Percentiles rank a stretch among this genome's conserved stretches.
These are phyloP conservation scores for Morpho achilles DNA, from an alignment of 2,888 invertebrate genomes.

Conservation along the genomic window DNA sequence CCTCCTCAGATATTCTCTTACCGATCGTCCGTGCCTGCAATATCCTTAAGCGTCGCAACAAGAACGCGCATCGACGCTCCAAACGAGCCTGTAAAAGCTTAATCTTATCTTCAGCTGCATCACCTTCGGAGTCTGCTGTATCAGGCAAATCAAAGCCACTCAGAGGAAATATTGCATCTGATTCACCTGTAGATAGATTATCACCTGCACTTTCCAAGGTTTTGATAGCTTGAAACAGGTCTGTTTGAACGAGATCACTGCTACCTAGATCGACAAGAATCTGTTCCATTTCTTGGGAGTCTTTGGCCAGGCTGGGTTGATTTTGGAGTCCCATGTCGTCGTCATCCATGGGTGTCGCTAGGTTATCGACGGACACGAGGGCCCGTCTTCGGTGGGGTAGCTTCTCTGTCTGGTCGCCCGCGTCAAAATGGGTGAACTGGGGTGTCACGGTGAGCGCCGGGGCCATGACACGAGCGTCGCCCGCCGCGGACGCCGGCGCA, in stretches of 20 bases:
- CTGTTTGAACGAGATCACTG: constrained; percentile 81
- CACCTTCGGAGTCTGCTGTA: constrained; percentile 69
- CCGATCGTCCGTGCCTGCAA: constrained; percentile 87
- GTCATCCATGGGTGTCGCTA: constrained; percentile 78
- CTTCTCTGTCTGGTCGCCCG: constrained; percentile 46
- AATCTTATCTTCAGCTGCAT: constrained; percentile 73
- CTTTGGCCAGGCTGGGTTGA: constrained; percentile 77
- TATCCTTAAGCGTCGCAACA: constrained; percentile 86
- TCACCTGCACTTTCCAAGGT: constrained; percentile 81
- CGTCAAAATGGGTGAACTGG: constrained; percentile 54
- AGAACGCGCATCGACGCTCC: constrained; percentile 84
- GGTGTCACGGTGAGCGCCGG: constrained; percentile 92
- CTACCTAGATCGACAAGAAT: constrained; percentile 80
- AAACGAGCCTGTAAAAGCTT: constrained; percentile 80
- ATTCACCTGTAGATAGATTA: constrained; percentile 60
- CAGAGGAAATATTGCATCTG: constrained; percentile 71
- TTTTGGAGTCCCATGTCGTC: constrained; percentile 79
- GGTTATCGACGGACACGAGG: constrained; percentile 74
- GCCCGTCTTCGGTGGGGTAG: constrained; percentile 57
- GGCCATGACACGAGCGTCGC: constrained; percentile 90
- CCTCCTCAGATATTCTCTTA: constrained; percentile 88
- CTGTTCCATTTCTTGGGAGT: constrained; percentile 82
- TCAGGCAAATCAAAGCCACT: constrained; percentile 71
- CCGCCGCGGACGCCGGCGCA: constrained; percentile 71
- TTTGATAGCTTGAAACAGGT: constrained; percentile 87